A percentile compares a stretch with the other conserved stretches of the same genome.
These are phyloP conservation scores for Graptemys geographica DNA, from an alignment of 2,797 vertebrate genomes.

Conservation along the genomic window DNA sequence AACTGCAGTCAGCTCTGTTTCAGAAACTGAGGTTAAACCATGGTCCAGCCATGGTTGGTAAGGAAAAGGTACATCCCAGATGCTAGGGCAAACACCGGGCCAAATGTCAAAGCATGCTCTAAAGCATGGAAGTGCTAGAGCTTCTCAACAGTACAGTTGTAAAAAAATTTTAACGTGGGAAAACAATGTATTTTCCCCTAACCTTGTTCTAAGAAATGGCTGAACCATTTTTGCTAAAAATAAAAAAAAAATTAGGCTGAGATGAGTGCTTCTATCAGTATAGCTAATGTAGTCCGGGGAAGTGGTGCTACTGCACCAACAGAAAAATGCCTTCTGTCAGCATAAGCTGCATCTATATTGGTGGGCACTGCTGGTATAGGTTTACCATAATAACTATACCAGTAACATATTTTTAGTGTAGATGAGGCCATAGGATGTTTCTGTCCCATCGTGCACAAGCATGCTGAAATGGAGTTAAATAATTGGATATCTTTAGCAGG, in stretches of 20 bases:
- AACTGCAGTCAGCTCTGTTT: background rate
- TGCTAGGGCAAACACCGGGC: background rate
- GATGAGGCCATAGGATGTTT: background rate
- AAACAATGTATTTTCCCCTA: background rate
- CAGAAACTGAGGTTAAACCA: background rate
- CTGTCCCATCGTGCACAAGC: background rate
- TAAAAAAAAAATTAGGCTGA: background rate
- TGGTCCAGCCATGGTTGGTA: accelerated
- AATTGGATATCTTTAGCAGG: background rate
- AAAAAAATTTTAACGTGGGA: background rate
- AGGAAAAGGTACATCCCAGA: background rate
- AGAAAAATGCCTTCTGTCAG: background rate
- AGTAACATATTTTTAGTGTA: background rate
- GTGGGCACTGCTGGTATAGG: background rate
- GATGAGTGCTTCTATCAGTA: background rate
- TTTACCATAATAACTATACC: background rate
- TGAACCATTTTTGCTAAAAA: background rate
- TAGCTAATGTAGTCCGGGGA: background rate
- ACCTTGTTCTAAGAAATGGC: background rate
- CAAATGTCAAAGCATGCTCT: background rate
- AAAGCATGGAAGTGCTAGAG: background rate
- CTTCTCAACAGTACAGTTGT: background rate
- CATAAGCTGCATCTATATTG: background rate
- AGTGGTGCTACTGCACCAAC: background rate
- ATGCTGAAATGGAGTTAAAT: background rate